These are phyloP conservation scores for Agriopis marginaria DNA, from an alignment of 2,888 invertebrate species.

Conservation along the genomic window DNA sequence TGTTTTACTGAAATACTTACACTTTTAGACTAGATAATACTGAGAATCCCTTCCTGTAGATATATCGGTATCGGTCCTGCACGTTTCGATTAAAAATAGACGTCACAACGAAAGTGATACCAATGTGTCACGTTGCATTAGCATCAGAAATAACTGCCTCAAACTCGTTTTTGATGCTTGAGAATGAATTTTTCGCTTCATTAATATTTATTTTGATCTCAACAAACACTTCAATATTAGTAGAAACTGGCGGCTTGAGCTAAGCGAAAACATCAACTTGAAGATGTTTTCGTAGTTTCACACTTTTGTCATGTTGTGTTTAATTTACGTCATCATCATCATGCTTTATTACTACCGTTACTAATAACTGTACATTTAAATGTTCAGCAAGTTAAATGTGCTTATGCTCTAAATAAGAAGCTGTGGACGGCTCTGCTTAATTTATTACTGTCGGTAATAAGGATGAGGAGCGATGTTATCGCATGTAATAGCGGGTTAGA, in stretches of 20 bases:
- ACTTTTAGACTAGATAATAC: neutral
- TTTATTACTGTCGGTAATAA: conserved; percentile 23
- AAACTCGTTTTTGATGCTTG: conserved; percentile 50
- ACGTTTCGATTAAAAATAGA: conserved; percentile 42
- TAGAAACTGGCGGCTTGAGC: conserved; percentile 18
- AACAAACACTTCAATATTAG: conserved; percentile 18
- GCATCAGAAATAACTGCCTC: conserved; percentile 52
- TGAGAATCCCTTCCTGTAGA: neutral
- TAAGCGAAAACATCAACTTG: conserved; percentile 16
- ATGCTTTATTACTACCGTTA: conserved; percentile 27
- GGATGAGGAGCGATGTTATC: conserved; percentile 19
- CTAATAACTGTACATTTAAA: conserved; percentile 29
- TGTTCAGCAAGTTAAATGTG: conserved; percentile 17
- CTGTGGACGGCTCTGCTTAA: conserved; percentile 23
- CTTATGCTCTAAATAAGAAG: conserved; percentile 22
- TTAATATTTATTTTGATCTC: conserved; percentile 41
- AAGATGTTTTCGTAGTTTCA: conserved; percentile 18
- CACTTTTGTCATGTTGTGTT: conserved; percentile 10
- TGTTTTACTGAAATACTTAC: no score
- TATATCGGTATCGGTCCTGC: neutral
- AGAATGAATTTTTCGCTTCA: conserved; percentile 40
- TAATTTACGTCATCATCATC: conserved; percentile 19
- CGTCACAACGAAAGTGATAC: conserved; percentile 63
- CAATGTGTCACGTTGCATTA: conserved; percentile 60
- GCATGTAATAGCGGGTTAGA: conserved; percentile 16